A percentile compares a stretch with the other conserved stretches of the same genome.
Evolutionary conservation across 2,888 invertebrate genomes (phyloP).

Genomic region (Matsumyia berberina): DNA sequence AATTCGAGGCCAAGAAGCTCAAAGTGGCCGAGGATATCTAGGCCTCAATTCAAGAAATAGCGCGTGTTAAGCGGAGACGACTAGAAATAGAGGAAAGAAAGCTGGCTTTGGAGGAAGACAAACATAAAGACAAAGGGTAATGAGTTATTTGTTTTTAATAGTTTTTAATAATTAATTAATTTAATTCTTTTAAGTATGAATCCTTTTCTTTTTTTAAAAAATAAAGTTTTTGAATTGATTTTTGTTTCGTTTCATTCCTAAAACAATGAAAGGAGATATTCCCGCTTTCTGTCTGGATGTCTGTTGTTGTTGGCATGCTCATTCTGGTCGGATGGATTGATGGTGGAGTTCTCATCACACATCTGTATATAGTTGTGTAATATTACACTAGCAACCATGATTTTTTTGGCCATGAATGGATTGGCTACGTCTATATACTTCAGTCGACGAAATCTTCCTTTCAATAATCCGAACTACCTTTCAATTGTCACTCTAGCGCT

Average conservation of each 20-base stretch:
- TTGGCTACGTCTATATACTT: slow-evolving; percentile 8
- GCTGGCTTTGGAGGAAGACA: neutral
- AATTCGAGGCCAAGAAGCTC: neutral
- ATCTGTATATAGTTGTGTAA: neutral
- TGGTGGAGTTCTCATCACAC: neutral
- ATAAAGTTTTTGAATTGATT: too few species aligned
- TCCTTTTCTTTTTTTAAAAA: too few species aligned
- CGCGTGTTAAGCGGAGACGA: neutral
- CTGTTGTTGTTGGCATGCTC: neutral
- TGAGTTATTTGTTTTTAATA: too few species aligned
- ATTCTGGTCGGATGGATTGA: neutral
- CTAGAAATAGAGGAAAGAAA: neutral
- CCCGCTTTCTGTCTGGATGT: too few species aligned
- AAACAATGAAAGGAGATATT: too few species aligned
- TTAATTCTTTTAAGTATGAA: too few species aligned
- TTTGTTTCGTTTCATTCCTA: too few species aligned
- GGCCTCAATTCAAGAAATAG: neutral
- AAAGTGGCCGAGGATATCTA: neutral
- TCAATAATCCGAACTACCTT: neutral
- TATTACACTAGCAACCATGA: neutral
- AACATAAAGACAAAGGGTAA: too few species aligned
- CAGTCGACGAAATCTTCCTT: neutral
- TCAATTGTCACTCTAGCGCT: neutral
- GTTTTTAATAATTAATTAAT: too few species aligned
- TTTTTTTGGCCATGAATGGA: slow-evolving; percentile 3